Conservation (phyloP, 2,797 vertebrate genomes). For the Enteromius paludinosus region DNA sequence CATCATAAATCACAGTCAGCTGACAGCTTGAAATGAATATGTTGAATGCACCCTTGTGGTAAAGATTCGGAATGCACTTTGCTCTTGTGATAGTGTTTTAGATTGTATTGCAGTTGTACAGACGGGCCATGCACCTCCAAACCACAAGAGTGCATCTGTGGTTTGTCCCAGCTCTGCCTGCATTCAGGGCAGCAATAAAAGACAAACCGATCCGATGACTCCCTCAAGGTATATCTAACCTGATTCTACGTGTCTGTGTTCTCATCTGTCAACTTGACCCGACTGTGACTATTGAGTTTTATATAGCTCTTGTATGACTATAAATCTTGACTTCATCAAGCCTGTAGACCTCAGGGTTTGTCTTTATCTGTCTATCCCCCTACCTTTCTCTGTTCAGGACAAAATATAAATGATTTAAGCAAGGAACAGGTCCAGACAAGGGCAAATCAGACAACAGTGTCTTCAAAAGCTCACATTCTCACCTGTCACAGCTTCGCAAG, state of each 20-base stretch:
- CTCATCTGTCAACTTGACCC: constrained; percentile 49
- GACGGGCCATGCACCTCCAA: constrained; percentile 36
- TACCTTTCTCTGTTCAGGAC: constrained; percentile 9
- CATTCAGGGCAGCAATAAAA: constrained; percentile 39
- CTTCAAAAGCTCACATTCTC: not conserved
- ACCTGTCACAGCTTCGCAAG: not conserved
- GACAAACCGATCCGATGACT: constrained; percentile 48
- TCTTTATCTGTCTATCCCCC: constrained; percentile 27
- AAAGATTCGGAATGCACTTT: not conserved
- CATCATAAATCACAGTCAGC: constrained; percentile 11
- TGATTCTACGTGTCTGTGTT: constrained; percentile 30
- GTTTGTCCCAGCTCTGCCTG: constrained; percentile 39
- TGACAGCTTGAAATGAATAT: not conserved
- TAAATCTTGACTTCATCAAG: constrained; percentile 38
- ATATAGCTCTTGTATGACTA: constrained; percentile 34
- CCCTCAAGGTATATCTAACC: constrained; percentile 46
- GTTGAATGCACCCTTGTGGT: not conserved
- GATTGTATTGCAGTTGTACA: constrained; percentile 31
- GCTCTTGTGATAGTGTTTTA: constrained; percentile 1
- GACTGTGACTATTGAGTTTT: constrained; percentile 37
- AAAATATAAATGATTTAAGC: constrained; percentile 28
- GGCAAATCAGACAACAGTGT: constrained; percentile 32
- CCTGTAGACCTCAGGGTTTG: constrained; percentile 41
- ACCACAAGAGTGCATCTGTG: constrained; percentile 51
- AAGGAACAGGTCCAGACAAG: constrained; percentile 12